Evolutionary conservation across 1,140 invertebrate genomes (phyloP), one percentile per base, ranked within the genome.

Genomic region (Zaprionus kolodkinae): DNA sequence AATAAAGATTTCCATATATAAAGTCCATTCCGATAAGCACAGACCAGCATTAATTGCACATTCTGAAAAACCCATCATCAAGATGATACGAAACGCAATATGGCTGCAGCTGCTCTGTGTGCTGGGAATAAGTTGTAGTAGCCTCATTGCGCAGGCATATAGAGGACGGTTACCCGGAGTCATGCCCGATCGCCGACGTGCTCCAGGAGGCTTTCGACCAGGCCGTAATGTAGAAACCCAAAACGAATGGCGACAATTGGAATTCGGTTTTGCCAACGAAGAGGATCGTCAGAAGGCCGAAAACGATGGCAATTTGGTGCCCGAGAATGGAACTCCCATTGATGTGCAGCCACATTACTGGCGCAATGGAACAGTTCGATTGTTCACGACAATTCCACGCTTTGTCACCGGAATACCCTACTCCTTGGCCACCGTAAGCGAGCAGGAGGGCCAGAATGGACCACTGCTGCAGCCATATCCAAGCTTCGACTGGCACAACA

Each of bases 331-430:
- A 0, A 92, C 96, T 13, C 95, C 96, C 6, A 95, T 97, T 54
- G 96, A 96, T 85, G 94, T 96, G 2, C 96, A 88, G 55, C 71
- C 87, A 0, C 87, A 90, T 21, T 83, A 78, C 6, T 15, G 63
- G 57, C 3, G 55, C 52, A 87, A 82, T 56, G 80, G 83, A 0
- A 76, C 72, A 38, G 92, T 93, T 1, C 91, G 94, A 15, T 92
- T 96, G 1, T 96, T 96, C 66, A 92, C 96, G 0, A 94, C 96
- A 0, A 94, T 96, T 55, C 96, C 96, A 0, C 95, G 95, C 62
- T 97, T 95, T 93, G 96, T 94, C 79, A 82, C 92, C 1, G 96
- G 96, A 0, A 94, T 96, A 2, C 96, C 96, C 0, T 93, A 94
- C 5, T 95, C 95, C 0, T 81, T 96, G n/a, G 95, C 95, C 0